Percentiles rank a stretch among this genome's conserved stretches.
These are phyloP conservation scores for Syrphus vitripennis DNA, from an alignment of 2,888 invertebrate genomes.

Conservation along the genomic window DNA sequence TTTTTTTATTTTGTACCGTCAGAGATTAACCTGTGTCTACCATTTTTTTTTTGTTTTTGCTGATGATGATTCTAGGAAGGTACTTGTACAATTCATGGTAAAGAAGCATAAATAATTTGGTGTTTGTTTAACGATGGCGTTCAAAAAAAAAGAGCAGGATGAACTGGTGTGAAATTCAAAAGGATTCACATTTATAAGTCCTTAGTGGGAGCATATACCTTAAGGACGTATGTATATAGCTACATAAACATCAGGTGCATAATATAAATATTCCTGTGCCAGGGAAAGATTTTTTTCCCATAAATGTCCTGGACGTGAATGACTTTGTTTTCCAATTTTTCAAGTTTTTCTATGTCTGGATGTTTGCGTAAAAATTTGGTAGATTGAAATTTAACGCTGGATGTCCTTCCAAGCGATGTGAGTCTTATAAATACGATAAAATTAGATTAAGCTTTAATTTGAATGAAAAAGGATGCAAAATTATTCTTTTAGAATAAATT, in stretches of 20 bases:
- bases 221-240: not conserved
- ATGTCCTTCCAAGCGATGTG: slow-evolving; percentile 11
- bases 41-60: slow-evolving; percentile 24
- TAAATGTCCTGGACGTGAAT: not conserved
- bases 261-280: not conserved
- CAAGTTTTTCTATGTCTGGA: not conserved
- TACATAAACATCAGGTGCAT: not conserved
- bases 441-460: not conserved
- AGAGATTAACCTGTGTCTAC: slow-evolving; percentile 53
- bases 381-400: slow-evolving; percentile 51
- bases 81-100: not conserved
- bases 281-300: not conserved
- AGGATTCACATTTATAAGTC: slow-evolving; percentile 16
- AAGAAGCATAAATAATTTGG: slow-evolving; percentile 66
- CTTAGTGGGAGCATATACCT: not conserved
- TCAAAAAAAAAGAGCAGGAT: not conserved
- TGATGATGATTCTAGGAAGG: slow-evolving; percentile 30
- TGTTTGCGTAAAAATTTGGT: not conserved
- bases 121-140: slow-evolving; percentile 58
- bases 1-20: not conserved
- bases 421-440: not conserved
- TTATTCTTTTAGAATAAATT: no score
- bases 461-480: no score
- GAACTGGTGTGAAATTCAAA: slow-evolving; percentile 42
- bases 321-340: slow-evolving; percentile 25